Evolutionary conservation across 2,797 vertebrate species (phyloP).

Genomic region (Silurus lanzhouensis): DNA sequence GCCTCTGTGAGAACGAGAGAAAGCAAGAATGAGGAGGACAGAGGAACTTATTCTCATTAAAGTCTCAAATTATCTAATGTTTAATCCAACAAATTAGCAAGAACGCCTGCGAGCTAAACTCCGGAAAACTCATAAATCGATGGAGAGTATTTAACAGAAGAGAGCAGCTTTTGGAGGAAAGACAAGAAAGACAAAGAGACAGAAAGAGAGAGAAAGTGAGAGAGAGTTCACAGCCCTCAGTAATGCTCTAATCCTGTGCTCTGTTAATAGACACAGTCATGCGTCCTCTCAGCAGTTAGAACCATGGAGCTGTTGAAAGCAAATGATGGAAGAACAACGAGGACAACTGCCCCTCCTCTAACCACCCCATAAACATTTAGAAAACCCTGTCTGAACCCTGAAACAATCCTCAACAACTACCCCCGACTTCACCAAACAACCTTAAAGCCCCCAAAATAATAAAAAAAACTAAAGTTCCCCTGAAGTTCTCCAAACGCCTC

Average conservation of each 20-base stretch:
- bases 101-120: background rate
- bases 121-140: background rate
- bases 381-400: background rate
- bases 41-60: background rate
- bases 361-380: background rate
- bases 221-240: background rate
- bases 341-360: conserved; percentile 12
- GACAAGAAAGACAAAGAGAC: background rate
- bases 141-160: background rate
- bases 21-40: background rate
- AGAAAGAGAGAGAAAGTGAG: conserved; percentile 1
- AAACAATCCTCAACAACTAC: background rate
- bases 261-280: conserved; percentile 40
- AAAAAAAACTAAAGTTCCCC: background rate
- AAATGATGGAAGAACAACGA: conserved; percentile 52
- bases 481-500: background rate
- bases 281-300: conserved; percentile 59
- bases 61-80: background rate
- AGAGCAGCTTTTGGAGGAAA: background rate
- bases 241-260: conserved; percentile 4
- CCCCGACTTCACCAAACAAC: background rate
- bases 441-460: background rate
- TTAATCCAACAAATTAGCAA: background rate
- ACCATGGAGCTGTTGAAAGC: conserved; percentile 35
- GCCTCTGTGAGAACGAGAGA: background rate